These are phyloP conservation scores for Ia io DNA, from an alignment of 2,113 vertebrate species.

Conservation along the genomic window DNA sequence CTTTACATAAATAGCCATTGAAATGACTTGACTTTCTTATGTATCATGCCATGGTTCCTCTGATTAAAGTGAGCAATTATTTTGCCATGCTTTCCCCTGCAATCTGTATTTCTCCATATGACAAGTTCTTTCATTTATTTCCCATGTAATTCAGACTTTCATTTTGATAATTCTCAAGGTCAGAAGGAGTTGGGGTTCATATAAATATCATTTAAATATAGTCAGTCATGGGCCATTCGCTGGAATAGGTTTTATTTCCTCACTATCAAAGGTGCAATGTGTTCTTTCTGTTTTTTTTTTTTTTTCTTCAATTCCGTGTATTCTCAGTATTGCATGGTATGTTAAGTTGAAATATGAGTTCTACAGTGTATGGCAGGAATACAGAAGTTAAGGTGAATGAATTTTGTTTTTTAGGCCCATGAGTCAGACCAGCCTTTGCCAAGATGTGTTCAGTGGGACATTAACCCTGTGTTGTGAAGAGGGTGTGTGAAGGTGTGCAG, in stretches of 20 bases:
- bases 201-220: background rate
- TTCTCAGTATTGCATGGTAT: background rate
- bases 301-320: background rate
- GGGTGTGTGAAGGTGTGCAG: no score
- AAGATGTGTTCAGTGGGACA: background rate
- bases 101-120: background rate
- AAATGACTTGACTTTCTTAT: conserved; percentile 35
- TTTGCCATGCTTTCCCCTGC: background rate
- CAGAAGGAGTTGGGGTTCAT: background rate
- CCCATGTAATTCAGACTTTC: background rate
- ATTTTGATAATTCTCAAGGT: background rate
- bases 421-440: background rate
- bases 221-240: background rate
- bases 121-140: background rate
- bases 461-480: background rate
- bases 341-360: conserved; percentile 25
- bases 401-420: background rate
- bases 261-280: background rate
- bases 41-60: background rate
- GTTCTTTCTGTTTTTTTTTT: background rate
- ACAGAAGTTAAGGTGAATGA: background rate
- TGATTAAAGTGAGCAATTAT: conserved; percentile 25
- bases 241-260: conserved; percentile 13
- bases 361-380: background rate
- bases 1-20: background rate